Conservation (phyloP, 2,797 vertebrate species). For the Cyprinodon diabolis region DNA sequence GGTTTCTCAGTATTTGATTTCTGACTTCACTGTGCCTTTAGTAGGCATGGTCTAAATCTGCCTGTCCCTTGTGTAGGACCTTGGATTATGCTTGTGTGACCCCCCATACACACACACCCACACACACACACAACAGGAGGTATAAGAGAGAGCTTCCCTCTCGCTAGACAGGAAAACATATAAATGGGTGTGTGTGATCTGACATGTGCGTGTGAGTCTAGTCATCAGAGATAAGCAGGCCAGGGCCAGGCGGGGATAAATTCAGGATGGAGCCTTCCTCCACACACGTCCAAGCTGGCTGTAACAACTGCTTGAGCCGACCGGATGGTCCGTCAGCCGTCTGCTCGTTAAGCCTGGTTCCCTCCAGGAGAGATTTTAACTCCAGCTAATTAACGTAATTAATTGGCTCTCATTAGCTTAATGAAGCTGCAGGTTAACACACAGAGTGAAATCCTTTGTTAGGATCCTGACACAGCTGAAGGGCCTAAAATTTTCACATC, state of each 20-base stretch:
- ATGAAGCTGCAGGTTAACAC: constrained; percentile 54
- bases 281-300: constrained; percentile 3
- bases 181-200: constrained; percentile 8
- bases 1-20: neutral
- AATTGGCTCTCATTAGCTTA: constrained; percentile 60
- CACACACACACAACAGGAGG: constrained; percentile 46
- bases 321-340: constrained; percentile 8
- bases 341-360: constrained; percentile 47
- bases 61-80: neutral
- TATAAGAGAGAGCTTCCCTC: constrained; percentile 28
- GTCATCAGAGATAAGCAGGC: constrained; percentile 58
- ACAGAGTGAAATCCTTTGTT: constrained; percentile 33
- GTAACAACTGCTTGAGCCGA: constrained; percentile 34
- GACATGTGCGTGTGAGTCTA: constrained; percentile 24
- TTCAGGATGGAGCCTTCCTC: constrained; percentile 22
- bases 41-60: constrained; percentile 7
- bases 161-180: constrained; percentile 30
- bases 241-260: constrained; percentile 57
- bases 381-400: constrained; percentile 57
- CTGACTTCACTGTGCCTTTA: constrained; percentile 1
- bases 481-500: neutral
- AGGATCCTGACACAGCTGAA: constrained; percentile 10
- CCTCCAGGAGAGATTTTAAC: constrained; percentile 49
- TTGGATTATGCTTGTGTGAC: constrained; percentile 41
- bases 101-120: constrained; percentile 26